phyloP scores from a whole-genome alignment of 2,797 vertebrate species.

The Pseudocheirus occidentalis region DNA sequence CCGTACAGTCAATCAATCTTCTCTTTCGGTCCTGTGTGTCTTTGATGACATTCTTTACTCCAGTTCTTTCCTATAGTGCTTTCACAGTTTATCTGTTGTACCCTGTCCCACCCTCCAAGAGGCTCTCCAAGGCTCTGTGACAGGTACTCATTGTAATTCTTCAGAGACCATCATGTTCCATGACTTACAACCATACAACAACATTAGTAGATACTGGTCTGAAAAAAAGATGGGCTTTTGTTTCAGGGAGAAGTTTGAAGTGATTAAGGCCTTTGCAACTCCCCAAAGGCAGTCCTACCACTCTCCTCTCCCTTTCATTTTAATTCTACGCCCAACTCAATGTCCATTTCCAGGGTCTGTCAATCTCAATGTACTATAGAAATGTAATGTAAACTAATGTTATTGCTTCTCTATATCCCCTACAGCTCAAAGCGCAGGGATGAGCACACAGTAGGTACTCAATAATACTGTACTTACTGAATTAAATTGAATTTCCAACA shows the following conservation, averaged over 20 bases:
- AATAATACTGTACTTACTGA: conserved; percentile 5
- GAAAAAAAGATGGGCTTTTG: neutral
- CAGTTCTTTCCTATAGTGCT: neutral
- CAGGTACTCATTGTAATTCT: neutral
- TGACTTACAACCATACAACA: neutral
- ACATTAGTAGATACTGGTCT: neutral
- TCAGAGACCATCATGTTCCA: neutral
- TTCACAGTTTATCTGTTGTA: neutral
- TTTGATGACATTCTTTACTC: neutral
- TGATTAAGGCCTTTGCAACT: neutral
- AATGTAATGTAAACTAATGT: neutral
- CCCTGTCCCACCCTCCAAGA: neutral
- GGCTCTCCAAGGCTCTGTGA: neutral
- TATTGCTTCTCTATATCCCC: neutral
- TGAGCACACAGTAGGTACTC: conserved; percentile 2
- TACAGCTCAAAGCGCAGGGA: neutral
- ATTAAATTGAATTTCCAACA: conserved; percentile 5
- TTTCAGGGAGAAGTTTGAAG: neutral
- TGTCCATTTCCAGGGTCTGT: neutral
- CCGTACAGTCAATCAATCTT: neutral
- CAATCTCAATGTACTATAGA: neutral
- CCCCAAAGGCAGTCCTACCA: neutral
- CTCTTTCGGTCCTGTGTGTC: neutral
- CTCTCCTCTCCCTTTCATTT: neutral
- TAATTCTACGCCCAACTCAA: neutral